phyloP scores from a whole-genome alignment of 1,140 invertebrate genomes.

The Drosophila bipectinata region DNA sequence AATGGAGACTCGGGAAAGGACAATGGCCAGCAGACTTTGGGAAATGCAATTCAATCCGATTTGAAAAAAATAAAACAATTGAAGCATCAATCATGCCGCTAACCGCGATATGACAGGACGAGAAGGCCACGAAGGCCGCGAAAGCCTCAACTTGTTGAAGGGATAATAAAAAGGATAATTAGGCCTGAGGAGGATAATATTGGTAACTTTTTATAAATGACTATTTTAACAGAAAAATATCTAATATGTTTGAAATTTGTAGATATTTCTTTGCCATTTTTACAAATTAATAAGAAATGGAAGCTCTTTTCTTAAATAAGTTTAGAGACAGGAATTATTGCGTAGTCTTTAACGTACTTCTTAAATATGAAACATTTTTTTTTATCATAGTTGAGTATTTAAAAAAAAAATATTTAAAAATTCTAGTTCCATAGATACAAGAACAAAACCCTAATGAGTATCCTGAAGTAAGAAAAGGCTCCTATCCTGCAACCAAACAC shows the following conservation, averaged over 20 bases:
- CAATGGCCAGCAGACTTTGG: slow-evolving; percentile 16
- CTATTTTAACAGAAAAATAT: no score
- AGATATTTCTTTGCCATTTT: no score
- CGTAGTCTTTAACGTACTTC: no score
- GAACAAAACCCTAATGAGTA: not conserved
- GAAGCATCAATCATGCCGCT: slow-evolving; percentile 20
- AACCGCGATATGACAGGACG: slow-evolving; percentile 33
- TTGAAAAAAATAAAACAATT: slow-evolving; percentile 24
- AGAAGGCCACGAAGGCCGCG: not conserved
- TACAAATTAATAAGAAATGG: no score
- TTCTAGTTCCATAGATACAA: not conserved
- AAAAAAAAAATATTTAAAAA: not conserved
- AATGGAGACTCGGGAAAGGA: not conserved
- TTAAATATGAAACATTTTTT: no score
- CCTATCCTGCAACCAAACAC: not conserved
- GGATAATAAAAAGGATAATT: not conserved
- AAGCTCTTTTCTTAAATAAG: no score
- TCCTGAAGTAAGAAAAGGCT: not conserved
- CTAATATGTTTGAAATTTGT: no score
- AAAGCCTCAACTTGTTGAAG: not conserved
- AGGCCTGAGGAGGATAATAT: not conserved
- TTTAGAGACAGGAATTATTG: no score
- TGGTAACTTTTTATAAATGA: no score
- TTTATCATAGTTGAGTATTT: no score
- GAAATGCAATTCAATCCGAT: slow-evolving; percentile 16